Conservation (phyloP, 2,797 vertebrate species). For the Nyctalus aviator region DNA sequence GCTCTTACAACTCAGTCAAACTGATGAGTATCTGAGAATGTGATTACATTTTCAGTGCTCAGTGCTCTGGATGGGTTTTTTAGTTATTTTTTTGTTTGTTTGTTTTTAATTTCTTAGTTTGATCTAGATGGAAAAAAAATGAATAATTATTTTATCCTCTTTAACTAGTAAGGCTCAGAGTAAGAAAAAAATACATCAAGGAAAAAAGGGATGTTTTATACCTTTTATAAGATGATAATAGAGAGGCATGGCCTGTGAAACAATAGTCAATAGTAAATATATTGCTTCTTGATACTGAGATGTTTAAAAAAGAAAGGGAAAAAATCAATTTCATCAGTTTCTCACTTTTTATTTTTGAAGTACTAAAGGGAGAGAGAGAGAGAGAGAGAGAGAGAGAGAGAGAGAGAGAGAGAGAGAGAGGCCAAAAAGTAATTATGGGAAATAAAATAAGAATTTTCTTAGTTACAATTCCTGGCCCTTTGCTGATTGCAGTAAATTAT, state of each 20-base stretch:
- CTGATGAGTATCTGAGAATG: slow-evolving; percentile 78
- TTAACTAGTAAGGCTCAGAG: slow-evolving; percentile 79
- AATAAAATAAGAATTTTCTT: slow-evolving; percentile 91
- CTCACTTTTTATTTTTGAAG: slow-evolving; percentile 78
- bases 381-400: background rate
- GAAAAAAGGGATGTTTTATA: slow-evolving; percentile 63
- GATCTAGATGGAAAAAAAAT: slow-evolving; percentile 75
- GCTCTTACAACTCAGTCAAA: slow-evolving; percentile 83
- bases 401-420: slow-evolving; percentile 44
- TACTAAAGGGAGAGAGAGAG: slow-evolving; percentile 63
- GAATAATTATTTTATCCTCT: slow-evolving; percentile 82
- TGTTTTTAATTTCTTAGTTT: slow-evolving; percentile 4
- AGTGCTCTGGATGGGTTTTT: slow-evolving; percentile 69
- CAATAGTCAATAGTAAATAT: slow-evolving; percentile 59
- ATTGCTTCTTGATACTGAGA: slow-evolving; percentile 65
- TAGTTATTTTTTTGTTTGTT: no score
- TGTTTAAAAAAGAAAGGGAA: slow-evolving; percentile 65
- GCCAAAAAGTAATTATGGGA: slow-evolving; percentile 83
- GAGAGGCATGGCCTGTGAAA: slow-evolving; percentile 24
- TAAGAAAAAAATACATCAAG: slow-evolving; percentile 71
- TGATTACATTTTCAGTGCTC: slow-evolving; percentile 81
- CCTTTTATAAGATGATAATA: slow-evolving; percentile 14
- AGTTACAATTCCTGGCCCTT: slow-evolving; percentile 88
- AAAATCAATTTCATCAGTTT: slow-evolving; percentile 77
- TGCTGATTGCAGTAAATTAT: slow-evolving; percentile 97